phyloP scores from a whole-genome alignment of 1,140 invertebrate species.

The Zaprionus taronus region DNA sequence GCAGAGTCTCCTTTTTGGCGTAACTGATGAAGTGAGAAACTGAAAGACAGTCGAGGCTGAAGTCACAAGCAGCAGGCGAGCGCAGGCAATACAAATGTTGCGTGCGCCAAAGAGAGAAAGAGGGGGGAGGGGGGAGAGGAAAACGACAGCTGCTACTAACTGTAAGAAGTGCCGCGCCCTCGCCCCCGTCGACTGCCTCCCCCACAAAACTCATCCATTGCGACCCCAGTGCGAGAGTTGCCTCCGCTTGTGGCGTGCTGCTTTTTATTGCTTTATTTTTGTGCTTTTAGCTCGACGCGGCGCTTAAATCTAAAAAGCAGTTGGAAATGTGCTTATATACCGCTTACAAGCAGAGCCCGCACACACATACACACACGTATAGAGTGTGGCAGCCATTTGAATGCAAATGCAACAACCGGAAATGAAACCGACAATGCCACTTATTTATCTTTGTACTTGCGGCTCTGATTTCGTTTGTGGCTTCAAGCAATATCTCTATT shows the following conservation, averaged over 20 bases:
- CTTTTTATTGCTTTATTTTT: slow-evolving; percentile 80
- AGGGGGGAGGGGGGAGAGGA: slow-evolving; percentile 10
- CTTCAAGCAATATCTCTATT: slow-evolving; percentile 59
- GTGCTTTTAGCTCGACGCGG: slow-evolving; percentile 70
- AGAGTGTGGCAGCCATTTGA: slow-evolving; percentile 57
- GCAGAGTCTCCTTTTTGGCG: slow-evolving; percentile 80
- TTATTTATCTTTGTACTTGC: slow-evolving; percentile 83
- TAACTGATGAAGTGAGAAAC: slow-evolving; percentile 83
- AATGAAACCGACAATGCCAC: slow-evolving; percentile 83
- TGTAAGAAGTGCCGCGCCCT: slow-evolving; percentile 34
- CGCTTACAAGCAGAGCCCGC: slow-evolving; percentile 59
- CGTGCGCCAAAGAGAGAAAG: background rate
- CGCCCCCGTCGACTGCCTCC: background rate
- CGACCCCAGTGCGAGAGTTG: background rate
- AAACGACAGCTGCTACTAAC: slow-evolving; percentile 69
- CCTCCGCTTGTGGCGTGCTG: slow-evolving; percentile 73
- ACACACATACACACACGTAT: slow-evolving; percentile 14
- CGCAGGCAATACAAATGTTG: slow-evolving; percentile 64
- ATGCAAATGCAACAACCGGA: slow-evolving; percentile 80
- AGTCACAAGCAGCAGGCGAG: slow-evolving; percentile 39
- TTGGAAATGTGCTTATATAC: slow-evolving; percentile 77
- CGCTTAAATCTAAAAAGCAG: slow-evolving; percentile 80
- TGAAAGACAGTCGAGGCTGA: slow-evolving; percentile 78
- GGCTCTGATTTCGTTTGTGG: slow-evolving; percentile 78
- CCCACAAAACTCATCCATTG: background rate